phyloP scores from a whole-genome alignment of 2,113 vertebrate genomes.

The Tetraodon nigroviridis region DNA sequence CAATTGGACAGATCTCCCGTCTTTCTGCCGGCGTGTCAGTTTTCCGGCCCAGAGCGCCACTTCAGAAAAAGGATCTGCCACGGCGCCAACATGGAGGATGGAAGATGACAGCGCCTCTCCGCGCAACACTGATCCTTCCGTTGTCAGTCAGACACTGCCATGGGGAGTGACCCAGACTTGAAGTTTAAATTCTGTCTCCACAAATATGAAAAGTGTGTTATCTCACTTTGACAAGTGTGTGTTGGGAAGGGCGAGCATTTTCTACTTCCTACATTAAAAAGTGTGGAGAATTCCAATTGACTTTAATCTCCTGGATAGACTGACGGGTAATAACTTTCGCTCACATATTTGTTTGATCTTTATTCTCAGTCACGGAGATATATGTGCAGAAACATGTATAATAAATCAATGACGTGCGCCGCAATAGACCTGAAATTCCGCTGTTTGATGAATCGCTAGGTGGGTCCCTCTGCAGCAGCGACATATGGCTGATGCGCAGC shows the following conservation, averaged over 20 bases:
- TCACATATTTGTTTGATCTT: too few species aligned
- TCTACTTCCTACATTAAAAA: not conserved
- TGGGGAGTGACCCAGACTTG: not conserved
- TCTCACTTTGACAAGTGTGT: not conserved
- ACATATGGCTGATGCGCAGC: slow-evolving; percentile 35
- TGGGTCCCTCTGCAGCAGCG: not conserved
- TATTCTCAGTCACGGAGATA: too few species aligned
- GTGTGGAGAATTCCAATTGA: too few species aligned
- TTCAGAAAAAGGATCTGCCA: too few species aligned
- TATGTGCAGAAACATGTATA: too few species aligned
- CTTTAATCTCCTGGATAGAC: not conserved
- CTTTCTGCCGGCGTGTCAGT: too few species aligned
- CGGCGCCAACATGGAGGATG: too few species aligned
- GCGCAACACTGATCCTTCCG: not conserved
- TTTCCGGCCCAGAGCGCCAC: not conserved
- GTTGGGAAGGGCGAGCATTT: too few species aligned
- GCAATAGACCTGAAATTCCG: too few species aligned
- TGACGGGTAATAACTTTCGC: too few species aligned
- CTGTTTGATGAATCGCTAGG: not conserved
- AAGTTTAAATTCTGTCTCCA: not conserved
- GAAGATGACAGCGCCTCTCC: slow-evolving; percentile 1
- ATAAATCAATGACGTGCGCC: not conserved
- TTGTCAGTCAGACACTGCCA: slow-evolving; percentile 6
- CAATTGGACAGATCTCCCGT: too few species aligned
- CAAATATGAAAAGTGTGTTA: slow-evolving; percentile 3